Conservation (phyloP, 2,797 vertebrate species). For the Enteromius treurensis region DNA sequence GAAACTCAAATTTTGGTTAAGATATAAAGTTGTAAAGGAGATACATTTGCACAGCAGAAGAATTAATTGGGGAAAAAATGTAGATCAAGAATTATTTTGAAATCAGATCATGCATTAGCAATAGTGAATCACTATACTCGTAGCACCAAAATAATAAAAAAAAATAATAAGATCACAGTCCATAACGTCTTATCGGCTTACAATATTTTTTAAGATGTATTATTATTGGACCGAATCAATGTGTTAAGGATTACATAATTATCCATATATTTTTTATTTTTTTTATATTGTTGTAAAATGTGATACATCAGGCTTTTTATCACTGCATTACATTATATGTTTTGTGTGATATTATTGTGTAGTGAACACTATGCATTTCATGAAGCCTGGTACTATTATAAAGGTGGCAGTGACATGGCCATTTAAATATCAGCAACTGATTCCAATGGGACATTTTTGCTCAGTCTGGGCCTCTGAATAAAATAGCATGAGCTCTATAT, state of each 20-base stretch:
- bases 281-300: not conserved
- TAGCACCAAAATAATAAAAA: too few relatives aligned
- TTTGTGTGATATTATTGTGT: not conserved
- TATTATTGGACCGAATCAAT: too few relatives aligned
- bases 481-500: not conserved
- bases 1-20: too few relatives aligned
- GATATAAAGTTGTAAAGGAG: too few relatives aligned
- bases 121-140: too few relatives aligned
- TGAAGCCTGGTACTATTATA: not conserved
- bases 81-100: too few relatives aligned
- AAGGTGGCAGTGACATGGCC: not conserved
- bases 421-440: not conserved
- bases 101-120: too few relatives aligned
- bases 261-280: not conserved
- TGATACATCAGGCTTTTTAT: not conserved
- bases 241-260: not conserved
- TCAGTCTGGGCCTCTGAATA: not conserved
- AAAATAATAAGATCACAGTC: too few relatives aligned
- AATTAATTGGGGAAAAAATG: too few relatives aligned
- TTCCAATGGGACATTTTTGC: not conserved
- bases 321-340: not conserved
- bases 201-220: not conserved
- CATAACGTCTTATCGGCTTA: too few relatives aligned
- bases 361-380: not conserved
- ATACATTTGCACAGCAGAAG: too few relatives aligned